Base-by-base conservation (phyloP, 2,888 invertebrate species). In the Philereme transversata region DNA sequence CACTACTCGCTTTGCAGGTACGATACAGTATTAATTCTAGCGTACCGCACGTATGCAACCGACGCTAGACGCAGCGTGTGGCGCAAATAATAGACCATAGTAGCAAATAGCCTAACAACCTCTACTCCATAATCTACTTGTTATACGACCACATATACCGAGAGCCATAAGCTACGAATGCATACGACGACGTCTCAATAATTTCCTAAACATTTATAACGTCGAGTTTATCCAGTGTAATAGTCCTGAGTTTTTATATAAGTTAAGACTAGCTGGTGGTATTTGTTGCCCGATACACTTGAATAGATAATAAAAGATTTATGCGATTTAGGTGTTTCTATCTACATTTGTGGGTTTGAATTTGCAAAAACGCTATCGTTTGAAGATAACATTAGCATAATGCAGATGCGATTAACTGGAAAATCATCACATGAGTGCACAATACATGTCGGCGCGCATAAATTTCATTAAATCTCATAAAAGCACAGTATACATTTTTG, bases 281-380 rank as follows among this genome's bases (percentile, higher is more conserved):
- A 57, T 53, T 64, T 51, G 33, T 43, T 51, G 48, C 65, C 65
- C 71, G 76, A 68, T 67, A 78, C 81, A 79, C 75, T 78, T 74
- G 76, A 75, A 67, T 78, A 81, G 67, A 58, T 74, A 71, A 67
- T 73, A 81, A 74, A 22, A 22, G 22, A 22, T 22, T 22, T 22
- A 22, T 64, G 64, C 76, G 67, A 77, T 70, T 73, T 74, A 75
- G 69, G 80, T 79, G 74, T 76, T 74, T 51, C 51, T 54, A 54
- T 40, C 54, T 48, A 5, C 33, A 36, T 47, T 52, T 58, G 52
- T 48, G n/a, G 47, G 8, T 43, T 56, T 38, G 34, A 57, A 46
- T 46, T 50, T 51, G 40, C 51, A 45, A 45, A 11, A 45, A 40
- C 44, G 11, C 36, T 38, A 9, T 10, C 8, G 33, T 51, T 51